phyloP scores from a whole-genome alignment of 2,797 vertebrate species.

The Pelodytes ibericus region DNA sequence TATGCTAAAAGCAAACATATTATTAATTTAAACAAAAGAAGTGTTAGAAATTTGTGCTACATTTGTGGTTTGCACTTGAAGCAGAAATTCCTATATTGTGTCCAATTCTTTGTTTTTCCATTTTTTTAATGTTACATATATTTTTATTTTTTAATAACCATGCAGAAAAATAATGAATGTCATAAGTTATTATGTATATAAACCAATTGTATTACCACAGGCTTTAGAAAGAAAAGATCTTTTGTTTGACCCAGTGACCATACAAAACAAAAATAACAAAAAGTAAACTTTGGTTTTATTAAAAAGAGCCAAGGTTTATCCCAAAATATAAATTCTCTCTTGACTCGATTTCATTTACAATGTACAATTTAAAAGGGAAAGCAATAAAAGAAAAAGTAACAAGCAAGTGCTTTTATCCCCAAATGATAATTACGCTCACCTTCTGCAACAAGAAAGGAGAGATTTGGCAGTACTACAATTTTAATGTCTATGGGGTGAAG shows the following conservation, averaged over 20 bases:
- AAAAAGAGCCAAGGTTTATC: slow-evolving; percentile 67
- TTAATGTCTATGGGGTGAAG: slow-evolving; percentile 56
- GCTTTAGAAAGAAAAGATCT: no score
- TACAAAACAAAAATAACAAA: not conserved
- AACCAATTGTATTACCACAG: no score
- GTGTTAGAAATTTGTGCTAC: no score
- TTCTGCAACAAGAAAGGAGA: slow-evolving; percentile 61
- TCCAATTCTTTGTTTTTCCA: no score
- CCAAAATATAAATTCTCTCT: slow-evolving; percentile 72
- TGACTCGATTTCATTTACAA: slow-evolving; percentile 73
- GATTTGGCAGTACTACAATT: slow-evolving; percentile 64
- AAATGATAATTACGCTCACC: slow-evolving; percentile 57
- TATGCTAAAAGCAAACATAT: no score
- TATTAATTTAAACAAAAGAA: no score
- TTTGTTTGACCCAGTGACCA: not conserved
- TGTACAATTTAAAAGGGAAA: slow-evolving; percentile 59
- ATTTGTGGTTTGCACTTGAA: no score
- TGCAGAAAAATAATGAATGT: no score
- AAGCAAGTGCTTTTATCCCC: slow-evolving; percentile 34
- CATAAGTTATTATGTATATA: no score
- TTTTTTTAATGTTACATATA: no score
- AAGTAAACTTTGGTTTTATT: slow-evolving; percentile 61
- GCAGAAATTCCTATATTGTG: no score
- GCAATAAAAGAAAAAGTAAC: slow-evolving; percentile 10
- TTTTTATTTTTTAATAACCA: no score